These are phyloP conservation scores for Tokudaia tokunoshimensis DNA, from an alignment of 2,797 vertebrate genomes.

Conservation along the genomic window DNA sequence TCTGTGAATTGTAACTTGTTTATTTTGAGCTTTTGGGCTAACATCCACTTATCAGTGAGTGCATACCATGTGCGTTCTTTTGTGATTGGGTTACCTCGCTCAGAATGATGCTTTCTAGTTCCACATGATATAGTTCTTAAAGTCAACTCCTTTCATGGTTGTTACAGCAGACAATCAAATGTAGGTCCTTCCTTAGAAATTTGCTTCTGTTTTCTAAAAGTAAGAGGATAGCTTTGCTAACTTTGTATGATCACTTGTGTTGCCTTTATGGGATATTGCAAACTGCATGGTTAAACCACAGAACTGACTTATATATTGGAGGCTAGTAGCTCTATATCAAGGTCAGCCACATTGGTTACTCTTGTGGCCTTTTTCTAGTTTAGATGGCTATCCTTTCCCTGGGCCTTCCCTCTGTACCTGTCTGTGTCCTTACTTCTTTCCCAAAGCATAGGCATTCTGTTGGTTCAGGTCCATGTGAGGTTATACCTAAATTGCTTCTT, in stretches of 20 bases:
- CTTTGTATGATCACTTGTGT: neutral
- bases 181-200: neutral
- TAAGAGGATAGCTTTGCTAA: neutral
- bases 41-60: too few relatives aligned
- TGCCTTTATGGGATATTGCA: neutral
- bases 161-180: neutral
- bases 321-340: neutral
- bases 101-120: too few relatives aligned
- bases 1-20: too few relatives aligned
- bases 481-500: neutral
- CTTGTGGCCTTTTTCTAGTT: neutral
- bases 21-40: too few relatives aligned
- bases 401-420: neutral
- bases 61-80: too few relatives aligned
- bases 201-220: neutral
- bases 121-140: neutral
- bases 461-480: neutral
- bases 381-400: neutral
- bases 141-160: neutral
- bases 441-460: neutral
- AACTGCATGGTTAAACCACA: neutral
- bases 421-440: neutral
- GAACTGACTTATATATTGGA: neutral
- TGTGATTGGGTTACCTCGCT: too few relatives aligned
- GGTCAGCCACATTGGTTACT: neutral